These are phyloP conservation scores for Azemiops feae DNA, from an alignment of 2,113 vertebrate species.

Conservation along the genomic window DNA sequence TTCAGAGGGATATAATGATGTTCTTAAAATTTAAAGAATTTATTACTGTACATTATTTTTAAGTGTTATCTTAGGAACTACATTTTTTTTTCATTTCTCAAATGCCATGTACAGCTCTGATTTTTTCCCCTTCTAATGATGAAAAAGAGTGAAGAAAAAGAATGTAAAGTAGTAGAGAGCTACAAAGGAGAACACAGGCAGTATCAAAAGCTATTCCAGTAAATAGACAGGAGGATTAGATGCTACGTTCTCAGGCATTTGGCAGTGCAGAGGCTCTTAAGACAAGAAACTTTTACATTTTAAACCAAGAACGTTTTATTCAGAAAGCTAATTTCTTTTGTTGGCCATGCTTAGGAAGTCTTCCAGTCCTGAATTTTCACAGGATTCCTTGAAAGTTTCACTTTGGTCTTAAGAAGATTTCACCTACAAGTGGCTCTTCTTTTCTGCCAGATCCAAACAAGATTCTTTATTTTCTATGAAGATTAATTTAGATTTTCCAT, in stretches of 20 bases:
- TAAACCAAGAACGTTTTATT: constrained; percentile 48
- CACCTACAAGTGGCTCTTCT: constrained; percentile 64
- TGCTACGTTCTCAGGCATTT: constrained; percentile 22
- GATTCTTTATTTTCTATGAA: constrained; percentile 58
- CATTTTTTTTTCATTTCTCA: not conserved
- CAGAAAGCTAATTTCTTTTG: constrained; percentile 44
- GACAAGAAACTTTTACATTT: constrained; percentile 44
- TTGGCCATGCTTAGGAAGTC: constrained; percentile 48
- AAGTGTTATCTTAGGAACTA: not conserved
- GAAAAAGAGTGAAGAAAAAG: constrained; percentile 9
- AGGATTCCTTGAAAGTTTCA: constrained; percentile 49
- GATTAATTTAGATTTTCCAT: constrained; percentile 75
- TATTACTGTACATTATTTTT: not conserved
- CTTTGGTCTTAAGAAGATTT: constrained; percentile 70
- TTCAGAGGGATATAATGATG: not conserved
- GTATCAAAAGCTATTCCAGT: not conserved
- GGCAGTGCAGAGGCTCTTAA: constrained; percentile 32
- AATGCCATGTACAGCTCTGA: not conserved
- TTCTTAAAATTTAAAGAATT: not conserved
- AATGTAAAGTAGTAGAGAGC: not conserved
- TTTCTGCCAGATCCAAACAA: constrained; percentile 64
- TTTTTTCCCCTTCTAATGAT: rapidly evolving
- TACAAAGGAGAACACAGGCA: not conserved
- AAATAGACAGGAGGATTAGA: constrained; percentile 13
- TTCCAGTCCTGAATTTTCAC: constrained; percentile 43